A percentile compares a stretch with the other conserved stretches of the same genome.
Conservation (phyloP, 1,140 invertebrate genomes). For the Pseudoatta argentina region DNA sequence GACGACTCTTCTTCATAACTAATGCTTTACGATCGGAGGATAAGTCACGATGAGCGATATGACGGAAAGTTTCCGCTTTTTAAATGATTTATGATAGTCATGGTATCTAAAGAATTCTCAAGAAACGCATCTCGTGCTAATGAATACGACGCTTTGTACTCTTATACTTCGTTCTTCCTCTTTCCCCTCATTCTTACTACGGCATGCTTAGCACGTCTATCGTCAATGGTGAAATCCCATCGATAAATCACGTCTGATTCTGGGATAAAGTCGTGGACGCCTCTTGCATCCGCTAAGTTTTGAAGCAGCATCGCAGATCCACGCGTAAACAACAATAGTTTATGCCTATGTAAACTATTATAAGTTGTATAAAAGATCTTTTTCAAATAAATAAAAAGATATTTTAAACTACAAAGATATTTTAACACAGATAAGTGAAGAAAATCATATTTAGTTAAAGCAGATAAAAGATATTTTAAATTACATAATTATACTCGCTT, state of each 20-base stretch:
- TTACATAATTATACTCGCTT: background rate
- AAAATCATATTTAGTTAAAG: too few species aligned
- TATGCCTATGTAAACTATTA: background rate
- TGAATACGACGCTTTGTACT: conserved; percentile 15
- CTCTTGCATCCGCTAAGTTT: conserved; percentile 15
- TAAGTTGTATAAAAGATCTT: background rate
- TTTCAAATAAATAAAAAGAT: background rate
- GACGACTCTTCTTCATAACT: background rate
- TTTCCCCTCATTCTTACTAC: conserved; percentile 14
- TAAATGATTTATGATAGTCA: conserved; percentile 58
- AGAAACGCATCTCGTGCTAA: conserved; percentile 27
- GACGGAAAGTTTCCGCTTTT: conserved; percentile 13
- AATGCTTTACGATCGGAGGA: conserved; percentile 41
- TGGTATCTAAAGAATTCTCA: conserved; percentile 10
- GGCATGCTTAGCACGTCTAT: conserved; percentile 25
- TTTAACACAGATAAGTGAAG: too few species aligned
- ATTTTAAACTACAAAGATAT: background rate
- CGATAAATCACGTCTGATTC: conserved; percentile 55
- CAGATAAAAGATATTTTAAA: background rate
- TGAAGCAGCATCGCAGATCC: background rate
- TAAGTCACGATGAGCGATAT: conserved; percentile 13
- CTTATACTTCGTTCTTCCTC: conserved; percentile 1
- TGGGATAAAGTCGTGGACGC: conserved; percentile 8
- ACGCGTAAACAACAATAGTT: background rate
- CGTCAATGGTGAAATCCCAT: conserved; percentile 7